Evolutionary conservation across 2,888 invertebrate species (phyloP), one percentile per base, ranked within the genome.

Genomic region (Beris chalybata): DNA sequence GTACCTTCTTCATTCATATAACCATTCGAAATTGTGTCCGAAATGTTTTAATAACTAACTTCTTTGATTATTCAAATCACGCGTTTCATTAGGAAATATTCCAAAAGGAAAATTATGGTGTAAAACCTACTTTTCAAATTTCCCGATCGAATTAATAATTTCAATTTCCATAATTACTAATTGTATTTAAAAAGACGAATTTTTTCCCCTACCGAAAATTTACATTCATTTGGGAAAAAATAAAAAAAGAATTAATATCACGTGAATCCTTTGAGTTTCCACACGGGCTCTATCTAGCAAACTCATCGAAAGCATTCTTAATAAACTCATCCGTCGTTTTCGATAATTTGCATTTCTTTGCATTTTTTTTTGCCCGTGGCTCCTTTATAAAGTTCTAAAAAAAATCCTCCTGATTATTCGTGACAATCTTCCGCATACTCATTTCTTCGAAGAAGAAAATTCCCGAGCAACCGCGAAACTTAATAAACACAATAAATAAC

Each of bases 401-500:
- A 12, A 58, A 58, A 30, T 47, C 12, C 9, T 38, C 38, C 38
- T 38, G 38, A 38, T 7, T 29, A 47, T 30, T 47, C 29, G 29
- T 44, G 45, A 47, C 47, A 47, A 47, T 58, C n/a, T 30, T 29
- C 22, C 58, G 29, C n/a, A 13, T 12, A 59, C 59, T 15, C 12
- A n/a, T n/a, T 59, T 48, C 31, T 50, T 50, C 31, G 32, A 31
- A 15, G 29, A 45, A 29, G 29, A 45, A 31, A 45, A 58, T 45
- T 12, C 29, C 30, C 29, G 30, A 44, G 54, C 53, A 55, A 65
- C 64, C 58, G 54, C 53, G 43, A 58, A 56, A 65, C 67, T 67
- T 67, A 67, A 64, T 67, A 67, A 67, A 57, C 54, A 64, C 65
- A 64, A 65, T 61, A 67, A 65, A 54, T 58, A 64, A 61, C 38